phyloP scores from a whole-genome alignment of 2,888 invertebrate genomes.

The Halictus ligatus region DNA sequence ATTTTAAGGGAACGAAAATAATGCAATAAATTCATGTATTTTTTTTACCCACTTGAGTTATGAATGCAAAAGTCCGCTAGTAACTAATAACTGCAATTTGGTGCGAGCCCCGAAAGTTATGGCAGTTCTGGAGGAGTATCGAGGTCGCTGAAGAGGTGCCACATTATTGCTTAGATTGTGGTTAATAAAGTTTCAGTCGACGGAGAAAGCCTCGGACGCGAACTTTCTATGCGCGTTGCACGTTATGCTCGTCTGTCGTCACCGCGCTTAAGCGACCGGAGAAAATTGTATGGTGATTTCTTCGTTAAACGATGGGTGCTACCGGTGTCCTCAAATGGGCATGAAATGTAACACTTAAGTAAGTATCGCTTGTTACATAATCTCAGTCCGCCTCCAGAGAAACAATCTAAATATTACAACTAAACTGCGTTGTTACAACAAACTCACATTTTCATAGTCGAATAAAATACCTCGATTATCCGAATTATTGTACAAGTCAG shows the following conservation, averaged over 20 bases:
- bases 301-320: conserved; percentile 64
- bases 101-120: neutral
- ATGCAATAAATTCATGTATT: too few species aligned
- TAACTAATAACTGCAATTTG: neutral
- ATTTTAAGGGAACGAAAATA: too few species aligned
- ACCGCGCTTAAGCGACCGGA: conserved; percentile 73
- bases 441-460: too few species aligned
- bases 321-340: conserved; percentile 24
- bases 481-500: too few species aligned
- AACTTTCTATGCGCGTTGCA: conserved; percentile 23
- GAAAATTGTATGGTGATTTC: conserved; percentile 69
- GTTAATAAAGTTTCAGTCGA: conserved; percentile 14
- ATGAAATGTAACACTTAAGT: conserved; percentile 22
- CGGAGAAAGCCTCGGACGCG: conserved; percentile 37
- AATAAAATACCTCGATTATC: too few species aligned
- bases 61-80: neutral
- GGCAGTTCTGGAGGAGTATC: neutral
- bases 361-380: neutral
- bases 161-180: conserved; percentile 23
- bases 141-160: neutral
- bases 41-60: neutral
- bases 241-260: conserved; percentile 63
- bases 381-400: too few species aligned
- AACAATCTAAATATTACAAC: neutral
- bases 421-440: too few species aligned